These are phyloP conservation scores for Doryteuthis pealeii DNA, from an alignment of 1,140 invertebrate species.

Conservation along the genomic window DNA sequence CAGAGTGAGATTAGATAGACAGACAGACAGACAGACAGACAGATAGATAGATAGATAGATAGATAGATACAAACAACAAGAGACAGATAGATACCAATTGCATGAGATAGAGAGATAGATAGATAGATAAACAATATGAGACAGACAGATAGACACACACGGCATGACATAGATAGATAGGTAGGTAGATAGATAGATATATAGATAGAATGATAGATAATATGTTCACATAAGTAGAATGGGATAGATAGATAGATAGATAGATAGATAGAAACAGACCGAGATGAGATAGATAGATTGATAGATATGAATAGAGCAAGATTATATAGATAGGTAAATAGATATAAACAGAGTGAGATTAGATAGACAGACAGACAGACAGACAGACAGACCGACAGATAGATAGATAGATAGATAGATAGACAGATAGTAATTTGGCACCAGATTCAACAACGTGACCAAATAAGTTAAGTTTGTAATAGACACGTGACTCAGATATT, in stretches of 20 bases:
- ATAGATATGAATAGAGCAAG: too few species aligned
- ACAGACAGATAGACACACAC: not conserved
- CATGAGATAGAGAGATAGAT: not conserved
- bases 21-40: not conserved
- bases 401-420: not conserved
- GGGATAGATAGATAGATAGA: too few species aligned
- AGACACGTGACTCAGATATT: too few species aligned
- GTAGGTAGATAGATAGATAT: too few species aligned
- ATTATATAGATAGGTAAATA: too few species aligned
- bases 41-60: constrained; percentile 2
- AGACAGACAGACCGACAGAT: not conserved
- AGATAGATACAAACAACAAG: not conserved
- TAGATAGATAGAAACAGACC: too few species aligned
- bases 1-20: not conserved
- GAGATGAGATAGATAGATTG: too few species aligned
- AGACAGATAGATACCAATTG: not conserved
- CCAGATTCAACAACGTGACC: too few species aligned
- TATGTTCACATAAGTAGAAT: too few species aligned
- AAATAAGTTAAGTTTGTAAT: too few species aligned
- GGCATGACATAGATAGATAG: not conserved
- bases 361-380: not conserved
- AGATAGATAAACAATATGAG: not conserved
- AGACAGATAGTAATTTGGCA: not conserved
- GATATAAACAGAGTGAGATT: too few species aligned
- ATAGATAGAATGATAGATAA: not conserved